Evolutionary conservation across 2,797 vertebrate genomes (phyloP).

Genomic region (Xenopus petersii): DNA sequence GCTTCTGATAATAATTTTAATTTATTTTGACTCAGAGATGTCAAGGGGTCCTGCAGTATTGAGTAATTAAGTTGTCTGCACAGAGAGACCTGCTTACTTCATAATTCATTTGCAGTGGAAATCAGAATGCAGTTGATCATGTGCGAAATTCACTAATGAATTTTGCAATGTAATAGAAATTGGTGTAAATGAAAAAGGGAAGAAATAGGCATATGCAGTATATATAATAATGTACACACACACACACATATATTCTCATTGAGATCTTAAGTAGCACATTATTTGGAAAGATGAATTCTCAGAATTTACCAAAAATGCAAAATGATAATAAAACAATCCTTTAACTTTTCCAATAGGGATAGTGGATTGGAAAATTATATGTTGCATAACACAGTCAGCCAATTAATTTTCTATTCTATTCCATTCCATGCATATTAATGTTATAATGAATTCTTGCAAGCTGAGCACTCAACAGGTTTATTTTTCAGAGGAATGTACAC

Average conservation of each 20-base stretch:
- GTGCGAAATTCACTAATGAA: conserved; percentile 83
- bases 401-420: conserved; percentile 44
- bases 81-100: conserved; percentile 71
- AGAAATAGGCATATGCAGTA: conserved; percentile 46
- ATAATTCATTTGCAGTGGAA: conserved; percentile 62
- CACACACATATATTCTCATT: not conserved
- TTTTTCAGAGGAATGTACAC: too few relatives aligned
- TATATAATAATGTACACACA: not conserved
- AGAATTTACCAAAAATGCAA: not conserved
- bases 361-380: conserved; percentile 26
- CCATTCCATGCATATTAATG: conserved; percentile 20
- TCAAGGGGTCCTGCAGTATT: too few relatives aligned
- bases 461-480: conserved; percentile 26
- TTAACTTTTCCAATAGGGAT: conserved; percentile 8
- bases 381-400: conserved; percentile 18
- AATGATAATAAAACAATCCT: conserved; percentile 2
- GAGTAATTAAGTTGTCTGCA: too few relatives aligned
- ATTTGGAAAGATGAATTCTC: not conserved
- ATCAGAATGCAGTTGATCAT: conserved; percentile 63
- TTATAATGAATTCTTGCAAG: conserved; percentile 31
- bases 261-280: not conserved
- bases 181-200: conserved; percentile 69
- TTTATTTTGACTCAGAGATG: too few relatives aligned
- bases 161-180: conserved; percentile 77
- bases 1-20: too few relatives aligned